Percentiles rank a stretch among this genome's conserved stretches.
phyloP scores from a whole-genome alignment of 2,888 invertebrate species.

The Cybosia mesomella region DNA sequence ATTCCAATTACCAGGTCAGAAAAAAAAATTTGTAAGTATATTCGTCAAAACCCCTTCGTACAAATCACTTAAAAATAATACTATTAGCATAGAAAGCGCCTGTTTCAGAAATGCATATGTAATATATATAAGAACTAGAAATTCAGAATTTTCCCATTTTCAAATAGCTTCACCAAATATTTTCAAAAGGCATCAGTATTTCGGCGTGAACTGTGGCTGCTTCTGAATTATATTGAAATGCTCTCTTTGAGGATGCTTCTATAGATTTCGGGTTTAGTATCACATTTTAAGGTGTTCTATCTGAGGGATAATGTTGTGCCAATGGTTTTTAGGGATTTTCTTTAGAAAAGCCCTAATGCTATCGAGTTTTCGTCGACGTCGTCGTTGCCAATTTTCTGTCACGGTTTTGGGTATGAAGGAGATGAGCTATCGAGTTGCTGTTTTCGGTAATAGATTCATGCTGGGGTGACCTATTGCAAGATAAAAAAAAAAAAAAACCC shows the following conservation, averaged over 20 bases:
- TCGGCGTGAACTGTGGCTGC: background rate
- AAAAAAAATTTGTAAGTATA: background rate
- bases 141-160: background rate
- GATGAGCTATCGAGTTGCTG: too few species aligned
- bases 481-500: too few species aligned
- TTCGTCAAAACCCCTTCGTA: background rate
- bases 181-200: background rate
- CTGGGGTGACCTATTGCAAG: too few species aligned
- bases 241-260: slow-evolving; percentile 6
- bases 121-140: background rate
- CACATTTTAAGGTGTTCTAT: background rate
- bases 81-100: background rate
- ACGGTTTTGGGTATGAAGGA: too few species aligned
- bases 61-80: background rate
- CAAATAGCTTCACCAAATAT: background rate
- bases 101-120: slow-evolving; percentile 1
- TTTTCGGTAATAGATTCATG: too few species aligned
- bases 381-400: too few species aligned
- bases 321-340: too few species aligned
- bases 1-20: too few species aligned
- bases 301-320: too few species aligned
- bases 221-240: background rate
- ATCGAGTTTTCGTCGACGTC: too few species aligned
- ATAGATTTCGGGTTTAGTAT: background rate
- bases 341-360: too few species aligned